A percentile compares a stretch with the other conserved stretches of the same genome.
Evolutionary conservation across 2,113 vertebrate species (phyloP).

Genomic region (Gnathonemus echidnorhynchus): DNA sequence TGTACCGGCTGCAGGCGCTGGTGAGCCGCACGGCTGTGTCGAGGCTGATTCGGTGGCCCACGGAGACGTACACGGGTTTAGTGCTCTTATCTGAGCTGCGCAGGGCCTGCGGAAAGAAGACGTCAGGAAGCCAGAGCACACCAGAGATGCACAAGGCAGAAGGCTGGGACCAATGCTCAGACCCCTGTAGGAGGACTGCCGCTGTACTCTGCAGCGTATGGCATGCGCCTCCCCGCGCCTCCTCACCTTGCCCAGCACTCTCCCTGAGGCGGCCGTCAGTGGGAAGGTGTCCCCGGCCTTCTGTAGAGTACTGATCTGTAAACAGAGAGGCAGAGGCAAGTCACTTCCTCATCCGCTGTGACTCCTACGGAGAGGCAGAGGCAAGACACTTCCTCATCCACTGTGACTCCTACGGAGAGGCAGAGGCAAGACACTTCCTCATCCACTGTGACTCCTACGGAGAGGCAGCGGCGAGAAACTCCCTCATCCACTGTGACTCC

Average conservation of each 20-base stretch:
- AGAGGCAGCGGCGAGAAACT: too few relatives aligned
- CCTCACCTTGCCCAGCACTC: constrained; percentile 75
- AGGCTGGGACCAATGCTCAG: background rate
- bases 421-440: background rate
- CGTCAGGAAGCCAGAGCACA: background rate
- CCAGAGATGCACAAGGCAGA: background rate
- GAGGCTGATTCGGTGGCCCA: constrained; percentile 80
- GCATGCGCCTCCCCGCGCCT: background rate
- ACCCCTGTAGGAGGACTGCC: background rate
- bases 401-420: background rate
- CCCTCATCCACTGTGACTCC: too few relatives aligned
- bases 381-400: too few relatives aligned
- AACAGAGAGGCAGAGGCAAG: constrained; percentile 10
- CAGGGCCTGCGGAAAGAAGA: constrained; percentile 58
- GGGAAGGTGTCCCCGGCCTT: constrained; percentile 73
- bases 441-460: background rate
- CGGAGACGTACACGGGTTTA: constrained; percentile 79
- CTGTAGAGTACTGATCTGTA: constrained; percentile 67
- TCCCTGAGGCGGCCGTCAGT: constrained; percentile 64
- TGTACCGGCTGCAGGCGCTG: constrained; percentile 71
- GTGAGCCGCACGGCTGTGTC: constrained; percentile 72
- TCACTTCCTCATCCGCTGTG: background rate
- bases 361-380: background rate
- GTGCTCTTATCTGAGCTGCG: constrained; percentile 67
- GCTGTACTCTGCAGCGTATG: background rate